A percentile compares a stretch with the other conserved stretches of the same genome.
Conservation (phyloP, 2,888 invertebrate genomes). For the Hypselothyrea guttata region DNA sequence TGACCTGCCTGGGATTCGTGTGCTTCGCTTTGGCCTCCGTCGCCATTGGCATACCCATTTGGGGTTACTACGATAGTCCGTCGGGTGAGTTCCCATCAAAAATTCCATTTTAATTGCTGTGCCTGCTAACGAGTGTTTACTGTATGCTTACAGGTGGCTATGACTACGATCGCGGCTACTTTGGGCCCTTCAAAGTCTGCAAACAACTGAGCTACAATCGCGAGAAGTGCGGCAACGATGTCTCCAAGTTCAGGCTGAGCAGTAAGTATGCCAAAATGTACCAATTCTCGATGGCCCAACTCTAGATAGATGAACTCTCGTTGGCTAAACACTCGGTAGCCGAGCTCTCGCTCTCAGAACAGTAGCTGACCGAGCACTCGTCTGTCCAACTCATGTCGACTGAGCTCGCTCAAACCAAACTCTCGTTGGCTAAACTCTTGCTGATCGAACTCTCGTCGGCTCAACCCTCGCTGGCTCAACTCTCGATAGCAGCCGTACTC, state of each 20-base stretch:
- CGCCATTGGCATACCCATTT: slow-evolving; percentile 91
- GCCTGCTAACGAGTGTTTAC: not conserved
- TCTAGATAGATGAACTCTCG: no score
- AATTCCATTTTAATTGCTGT: not conserved
- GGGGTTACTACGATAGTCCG: slow-evolving; percentile 90
- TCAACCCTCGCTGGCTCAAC: no score
- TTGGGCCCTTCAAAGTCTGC: slow-evolving; percentile 94
- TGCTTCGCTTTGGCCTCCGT: slow-evolving; percentile 92
- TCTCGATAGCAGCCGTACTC: no score
- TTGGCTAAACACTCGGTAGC: no score
- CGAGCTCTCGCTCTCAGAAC: no score
- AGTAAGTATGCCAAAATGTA: slow-evolving; percentile 85
- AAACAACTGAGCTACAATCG: slow-evolving; percentile 90
- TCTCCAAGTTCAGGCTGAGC: slow-evolving; percentile 90
- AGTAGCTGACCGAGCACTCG: no score
- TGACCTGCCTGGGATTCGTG: slow-evolving; percentile 86
- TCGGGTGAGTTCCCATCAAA: slow-evolving; percentile 83
- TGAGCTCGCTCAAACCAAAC: no score
- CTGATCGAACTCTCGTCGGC: no score
- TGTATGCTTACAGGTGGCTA: slow-evolving; percentile 61
- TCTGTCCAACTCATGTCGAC: no score
- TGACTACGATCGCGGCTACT: slow-evolving; percentile 91
- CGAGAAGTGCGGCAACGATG: slow-evolving; percentile 90
- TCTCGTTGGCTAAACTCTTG: no score
- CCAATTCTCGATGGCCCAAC: no score